phyloP scores from a whole-genome alignment of 2,888 invertebrate genomes.

The Laspeyria flexula region DNA sequence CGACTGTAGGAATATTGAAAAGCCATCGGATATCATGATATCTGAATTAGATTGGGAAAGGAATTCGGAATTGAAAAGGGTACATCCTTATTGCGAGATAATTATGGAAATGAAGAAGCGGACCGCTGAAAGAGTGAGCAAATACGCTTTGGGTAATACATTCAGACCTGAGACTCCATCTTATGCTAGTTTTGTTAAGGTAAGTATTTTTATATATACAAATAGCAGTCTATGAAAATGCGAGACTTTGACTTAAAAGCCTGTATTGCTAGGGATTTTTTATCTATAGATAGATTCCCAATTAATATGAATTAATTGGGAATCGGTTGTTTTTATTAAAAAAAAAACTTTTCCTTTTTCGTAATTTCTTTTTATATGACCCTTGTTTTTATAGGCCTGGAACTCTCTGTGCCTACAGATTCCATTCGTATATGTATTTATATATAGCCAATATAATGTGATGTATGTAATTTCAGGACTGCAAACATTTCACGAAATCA shows the following conservation, averaged over 20 bases:
- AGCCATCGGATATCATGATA: slow-evolving; percentile 53
- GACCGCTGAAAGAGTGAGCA: slow-evolving; percentile 66
- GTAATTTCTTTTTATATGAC: too few species aligned
- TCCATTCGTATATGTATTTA: too few species aligned
- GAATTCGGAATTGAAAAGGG: slow-evolving; percentile 55
- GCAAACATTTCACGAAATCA: slow-evolving; percentile 78
- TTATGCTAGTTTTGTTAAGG: slow-evolving; percentile 84
- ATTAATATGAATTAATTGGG: too few species aligned
- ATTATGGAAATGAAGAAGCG: slow-evolving; percentile 69
- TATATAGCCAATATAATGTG: too few species aligned
- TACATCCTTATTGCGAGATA: slow-evolving; percentile 79
- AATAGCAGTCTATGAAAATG: too few species aligned
- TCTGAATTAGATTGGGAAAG: slow-evolving; percentile 50
- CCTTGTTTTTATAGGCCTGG: too few species aligned
- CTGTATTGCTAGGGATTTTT: too few species aligned
- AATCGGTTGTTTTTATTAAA: too few species aligned
- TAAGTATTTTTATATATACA: slow-evolving; percentile 56
- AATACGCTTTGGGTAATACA: slow-evolving; percentile 83
- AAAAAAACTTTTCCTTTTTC: too few species aligned
- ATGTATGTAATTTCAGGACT: slow-evolving; percentile 83
- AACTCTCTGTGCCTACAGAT: too few species aligned
- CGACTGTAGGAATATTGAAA: slow-evolving; percentile 61
- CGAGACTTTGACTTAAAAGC: too few species aligned
- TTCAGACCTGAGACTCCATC: slow-evolving; percentile 82
- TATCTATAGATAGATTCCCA: too few species aligned